Base-by-base conservation (phyloP, 2,888 invertebrate genomes). In the Thecophora atra region DNA sequence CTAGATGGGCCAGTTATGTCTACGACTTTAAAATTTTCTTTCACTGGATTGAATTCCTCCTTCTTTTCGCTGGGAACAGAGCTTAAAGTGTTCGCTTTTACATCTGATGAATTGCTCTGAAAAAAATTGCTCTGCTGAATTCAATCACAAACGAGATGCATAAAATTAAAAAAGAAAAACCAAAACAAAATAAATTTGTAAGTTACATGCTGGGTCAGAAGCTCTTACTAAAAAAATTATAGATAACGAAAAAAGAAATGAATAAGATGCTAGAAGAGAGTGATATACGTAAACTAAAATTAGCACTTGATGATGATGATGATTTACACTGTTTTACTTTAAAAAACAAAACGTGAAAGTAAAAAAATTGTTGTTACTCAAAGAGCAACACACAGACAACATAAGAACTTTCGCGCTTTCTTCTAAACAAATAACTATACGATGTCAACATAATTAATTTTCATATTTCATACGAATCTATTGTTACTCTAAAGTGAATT, bases 1-100 rank as follows among this genome's bases (percentile, higher is more conserved):
- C 81, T 81, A 11, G 79, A 80, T 3, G 81, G 81, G 11, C 80
- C 77, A 13, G 73, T 77, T 63, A 76, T 72, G 74, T 76, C 77
- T 30, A 76, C 76, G 65, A 63, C 21, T 63, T 74, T 67, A 73
- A 30, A 54, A 60, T 68, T 68, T 28, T 58, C 51, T 37, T 28
- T 28, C 28, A 54, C 47, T 51, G 56, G 17, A 26, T 51, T 66
- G 26, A 21, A 42, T 63, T 54, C 64, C 11, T 24, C 15, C 3
- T 30, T 28, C 11, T 21, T 21, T 24, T 64, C 26, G 6, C 21
- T 26, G 21, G 21, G 26, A 42, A 15, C 26, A 21, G 47, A 47
- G 11, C 26, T 67, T 26, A 54, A 15, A 11, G 15, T 5, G 28
- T 11, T n/a, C 24, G 21, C 4, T 44, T 58, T 1, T 19, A 54